A percentile compares a stretch with the other conserved stretches of the same genome.
Conservation (phyloP, 2,888 invertebrate genomes). For the Meganola albula region DNA sequence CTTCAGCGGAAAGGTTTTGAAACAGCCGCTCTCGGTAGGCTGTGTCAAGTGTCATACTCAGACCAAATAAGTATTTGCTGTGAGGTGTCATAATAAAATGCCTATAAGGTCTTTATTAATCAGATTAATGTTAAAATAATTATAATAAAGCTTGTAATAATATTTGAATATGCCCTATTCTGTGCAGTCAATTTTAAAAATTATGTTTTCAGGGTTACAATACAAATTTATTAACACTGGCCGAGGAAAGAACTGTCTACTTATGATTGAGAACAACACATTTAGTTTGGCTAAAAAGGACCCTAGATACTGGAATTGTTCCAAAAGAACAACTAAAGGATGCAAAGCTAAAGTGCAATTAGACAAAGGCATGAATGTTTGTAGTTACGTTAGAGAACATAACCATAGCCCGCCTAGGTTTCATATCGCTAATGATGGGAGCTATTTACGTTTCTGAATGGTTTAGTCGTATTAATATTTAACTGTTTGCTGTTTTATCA, state of each 20-base stretch:
- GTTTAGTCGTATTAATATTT: neutral
- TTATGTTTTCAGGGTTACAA: constrained; percentile 21
- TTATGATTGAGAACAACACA: constrained; percentile 27
- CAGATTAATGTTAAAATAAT: too few relatives aligned
- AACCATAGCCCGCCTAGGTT: constrained; percentile 30
- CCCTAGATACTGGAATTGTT: constrained; percentile 34
- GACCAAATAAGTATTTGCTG: too few relatives aligned
- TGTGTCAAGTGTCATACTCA: too few relatives aligned
- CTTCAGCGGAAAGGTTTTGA: too few relatives aligned
- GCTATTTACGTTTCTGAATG: constrained; percentile 8
- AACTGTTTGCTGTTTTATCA: too few relatives aligned
- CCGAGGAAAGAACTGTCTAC: constrained; percentile 27
- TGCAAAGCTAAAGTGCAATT: constrained; percentile 33
- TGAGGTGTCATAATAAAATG: too few relatives aligned
- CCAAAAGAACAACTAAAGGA: constrained; percentile 22
- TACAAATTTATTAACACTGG: constrained; percentile 35
- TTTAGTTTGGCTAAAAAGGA: constrained; percentile 29
- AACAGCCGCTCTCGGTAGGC: too few relatives aligned
- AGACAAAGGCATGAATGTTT: constrained; percentile 18
- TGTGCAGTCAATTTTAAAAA: too few relatives aligned
- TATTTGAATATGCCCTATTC: too few relatives aligned
- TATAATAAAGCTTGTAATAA: too few relatives aligned
- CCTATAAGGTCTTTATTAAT: too few relatives aligned
- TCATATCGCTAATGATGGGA: constrained; percentile 12
- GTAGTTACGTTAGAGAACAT: constrained; percentile 21